These are phyloP conservation scores for Myiopsitta monachus DNA, from an alignment of 2,113 vertebrate genomes.

Conservation along the genomic window DNA sequence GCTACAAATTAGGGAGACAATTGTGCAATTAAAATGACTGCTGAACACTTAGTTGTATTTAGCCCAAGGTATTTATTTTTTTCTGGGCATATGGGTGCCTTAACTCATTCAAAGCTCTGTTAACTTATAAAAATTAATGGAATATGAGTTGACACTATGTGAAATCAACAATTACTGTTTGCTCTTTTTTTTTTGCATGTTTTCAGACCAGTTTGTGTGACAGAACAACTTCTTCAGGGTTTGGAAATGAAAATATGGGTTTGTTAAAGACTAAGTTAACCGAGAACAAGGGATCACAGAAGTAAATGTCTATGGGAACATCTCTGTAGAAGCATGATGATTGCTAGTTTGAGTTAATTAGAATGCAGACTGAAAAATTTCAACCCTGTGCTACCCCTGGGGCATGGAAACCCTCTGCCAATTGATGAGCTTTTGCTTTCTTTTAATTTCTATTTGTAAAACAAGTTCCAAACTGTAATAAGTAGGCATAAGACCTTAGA, in stretches of 20 bases:
- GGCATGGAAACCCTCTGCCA: not conserved
- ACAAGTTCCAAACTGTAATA: not conserved
- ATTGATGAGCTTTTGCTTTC: not conserved
- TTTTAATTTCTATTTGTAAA: not conserved
- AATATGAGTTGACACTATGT: not conserved
- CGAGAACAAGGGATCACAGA: not conserved
- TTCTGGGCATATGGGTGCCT: slow-evolving; percentile 50
- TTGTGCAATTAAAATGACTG: slow-evolving; percentile 44
- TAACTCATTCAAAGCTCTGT: slow-evolving; percentile 47
- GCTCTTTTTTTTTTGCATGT: not conserved
- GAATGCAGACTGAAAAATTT: not conserved
- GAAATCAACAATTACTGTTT: not conserved
- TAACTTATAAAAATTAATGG: not conserved
- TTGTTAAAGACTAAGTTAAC: not conserved
- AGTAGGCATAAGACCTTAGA: not conserved
- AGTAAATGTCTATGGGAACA: not conserved
- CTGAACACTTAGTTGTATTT: slow-evolving; percentile 34
- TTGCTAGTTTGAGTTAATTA: not conserved
- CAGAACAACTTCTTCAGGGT: not conserved
- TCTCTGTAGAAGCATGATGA: not conserved
- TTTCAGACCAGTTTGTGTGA: not conserved
- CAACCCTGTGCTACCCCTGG: not conserved
- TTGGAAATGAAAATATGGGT: not conserved
- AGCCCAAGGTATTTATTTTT: slow-evolving; percentile 47
- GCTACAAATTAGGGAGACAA: not conserved